Base-by-base conservation (phyloP, 2,797 vertebrate species). In the Sphenodon punctatus region DNA sequence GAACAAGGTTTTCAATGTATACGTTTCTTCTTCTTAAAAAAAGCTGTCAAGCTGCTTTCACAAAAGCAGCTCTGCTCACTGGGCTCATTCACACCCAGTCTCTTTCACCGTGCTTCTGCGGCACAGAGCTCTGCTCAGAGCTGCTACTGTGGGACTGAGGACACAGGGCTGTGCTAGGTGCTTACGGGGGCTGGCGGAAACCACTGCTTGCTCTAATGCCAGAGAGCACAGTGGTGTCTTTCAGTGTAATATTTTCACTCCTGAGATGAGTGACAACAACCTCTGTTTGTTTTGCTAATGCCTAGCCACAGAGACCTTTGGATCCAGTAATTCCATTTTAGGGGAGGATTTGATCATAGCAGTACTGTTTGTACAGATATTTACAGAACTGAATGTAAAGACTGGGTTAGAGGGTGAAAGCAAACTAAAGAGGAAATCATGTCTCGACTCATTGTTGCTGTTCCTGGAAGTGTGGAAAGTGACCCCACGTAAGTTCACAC, bases 301-400 rank as follows among this genome's bases (percentile, higher is more conserved):
- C 43, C 38, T 46, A 76, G 30, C 38, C 38, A 51, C 43, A 51
- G 72, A 49, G 66, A 82, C 59, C 67, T 82, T 82, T 82, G 80
- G 60, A 45, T 82, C 43, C 51, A 65, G n/a, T 65, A 41, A 25
- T 46, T 76, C 20, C 51, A n/a, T 30, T 58, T 32, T 38, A 11
- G 16, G 20, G 27, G n/a, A 22, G 51, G 19, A 70, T 49, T 41
- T 63, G 78, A n/a, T 75, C 65, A 70, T 9, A 58, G 73, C 53
- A 25, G 59, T 82, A 23, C 42, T 49, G 43, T 76, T 82, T 76
- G 42, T 41, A 10, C 11, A 69, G 49, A n/a, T 22, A 36, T 70
- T 53, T 38, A 48, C 42, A 36, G 22, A 25, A 41, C 49, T 65
- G 63, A 69, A 69, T 69, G 68, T 65, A 82, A 48, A 25, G 9